Evolutionary conservation across 2,888 invertebrate species (phyloP).

Genomic region (Ichneumoninae sp.): DNA sequence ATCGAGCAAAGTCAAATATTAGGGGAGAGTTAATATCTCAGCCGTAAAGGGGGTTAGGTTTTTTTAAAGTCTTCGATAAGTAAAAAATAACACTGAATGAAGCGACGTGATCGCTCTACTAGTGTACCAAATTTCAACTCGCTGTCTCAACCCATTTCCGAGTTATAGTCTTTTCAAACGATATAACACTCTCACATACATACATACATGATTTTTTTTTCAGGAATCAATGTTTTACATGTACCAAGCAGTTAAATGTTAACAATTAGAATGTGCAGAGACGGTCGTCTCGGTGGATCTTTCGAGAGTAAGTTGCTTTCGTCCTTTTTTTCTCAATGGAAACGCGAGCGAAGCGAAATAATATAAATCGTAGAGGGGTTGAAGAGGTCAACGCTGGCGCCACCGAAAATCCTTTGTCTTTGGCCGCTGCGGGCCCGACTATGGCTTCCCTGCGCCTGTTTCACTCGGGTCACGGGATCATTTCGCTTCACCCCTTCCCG

Average conservation of each 20-base stretch:
- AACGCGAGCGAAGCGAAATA: constrained; percentile 54
- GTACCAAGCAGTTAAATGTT: not conserved
- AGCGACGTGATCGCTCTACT: too few species aligned
- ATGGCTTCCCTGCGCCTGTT: constrained; percentile 25
- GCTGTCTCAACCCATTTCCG: too few species aligned
- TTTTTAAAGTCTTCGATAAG: too few species aligned
- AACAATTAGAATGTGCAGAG: not conserved
- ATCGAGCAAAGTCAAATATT: too few species aligned
- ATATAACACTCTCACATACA: too few species aligned
- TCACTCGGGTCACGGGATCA: constrained; percentile 43
- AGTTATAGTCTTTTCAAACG: too few species aligned
- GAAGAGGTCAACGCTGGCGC: constrained; percentile 31
- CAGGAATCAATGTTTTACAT: not conserved
- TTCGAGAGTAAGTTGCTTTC: not conserved
- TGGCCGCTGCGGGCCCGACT: constrained; percentile 30
- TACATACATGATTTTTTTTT: not conserved
- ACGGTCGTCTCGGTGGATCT: not conserved
- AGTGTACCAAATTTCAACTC: too few species aligned
- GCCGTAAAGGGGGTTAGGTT: too few species aligned
- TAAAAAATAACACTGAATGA: too few species aligned
- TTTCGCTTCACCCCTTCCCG: constrained; percentile 59
- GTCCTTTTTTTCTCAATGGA: constrained; percentile 31
- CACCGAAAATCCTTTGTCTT: constrained; percentile 60
- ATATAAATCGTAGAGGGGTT: constrained; percentile 45
- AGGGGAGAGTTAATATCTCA: too few species aligned